These are phyloP conservation scores for Rhabdomys dilectus DNA, from an alignment of 2,113 vertebrate genomes.

Conservation along the genomic window DNA sequence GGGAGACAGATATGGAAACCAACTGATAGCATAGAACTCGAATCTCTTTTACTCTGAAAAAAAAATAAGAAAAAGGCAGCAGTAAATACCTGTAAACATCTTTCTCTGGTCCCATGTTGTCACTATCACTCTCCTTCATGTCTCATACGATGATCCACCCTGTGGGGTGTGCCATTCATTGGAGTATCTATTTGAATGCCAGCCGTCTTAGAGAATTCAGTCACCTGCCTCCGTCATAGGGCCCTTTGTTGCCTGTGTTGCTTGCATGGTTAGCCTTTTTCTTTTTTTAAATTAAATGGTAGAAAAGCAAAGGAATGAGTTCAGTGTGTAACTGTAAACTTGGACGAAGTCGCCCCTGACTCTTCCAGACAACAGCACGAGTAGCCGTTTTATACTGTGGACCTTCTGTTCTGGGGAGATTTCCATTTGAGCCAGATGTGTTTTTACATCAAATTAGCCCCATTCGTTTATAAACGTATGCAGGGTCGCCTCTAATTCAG, in stretches of 20 bases:
- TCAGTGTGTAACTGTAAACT: background rate
- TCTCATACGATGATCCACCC: background rate
- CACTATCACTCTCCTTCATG: background rate
- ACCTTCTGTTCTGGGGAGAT: constrained; percentile 10
- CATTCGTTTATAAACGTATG: constrained; percentile 9
- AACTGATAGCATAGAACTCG: background rate
- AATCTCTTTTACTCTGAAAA: background rate
- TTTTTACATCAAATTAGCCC: constrained; percentile 54
- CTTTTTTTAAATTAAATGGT: background rate
- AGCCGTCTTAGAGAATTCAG: background rate
- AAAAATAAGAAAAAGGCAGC: background rate
- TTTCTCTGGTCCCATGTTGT: no score
- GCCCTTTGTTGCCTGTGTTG: background rate
- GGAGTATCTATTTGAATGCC: background rate
- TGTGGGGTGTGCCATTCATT: background rate
- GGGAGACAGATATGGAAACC: background rate
- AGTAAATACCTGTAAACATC: background rate
- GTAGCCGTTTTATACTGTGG: background rate
- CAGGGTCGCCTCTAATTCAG: constrained; percentile 11
- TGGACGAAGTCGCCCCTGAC: background rate
- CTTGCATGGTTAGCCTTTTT: background rate
- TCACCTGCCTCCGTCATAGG: background rate
- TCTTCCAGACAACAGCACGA: background rate
- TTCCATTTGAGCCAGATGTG: constrained; percentile 10
- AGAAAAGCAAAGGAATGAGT: background rate